Evolutionary conservation across 2,888 invertebrate genomes (phyloP), one percentile per base, ranked within the genome.

Genomic region (Neuroscelio doddi): DNA sequence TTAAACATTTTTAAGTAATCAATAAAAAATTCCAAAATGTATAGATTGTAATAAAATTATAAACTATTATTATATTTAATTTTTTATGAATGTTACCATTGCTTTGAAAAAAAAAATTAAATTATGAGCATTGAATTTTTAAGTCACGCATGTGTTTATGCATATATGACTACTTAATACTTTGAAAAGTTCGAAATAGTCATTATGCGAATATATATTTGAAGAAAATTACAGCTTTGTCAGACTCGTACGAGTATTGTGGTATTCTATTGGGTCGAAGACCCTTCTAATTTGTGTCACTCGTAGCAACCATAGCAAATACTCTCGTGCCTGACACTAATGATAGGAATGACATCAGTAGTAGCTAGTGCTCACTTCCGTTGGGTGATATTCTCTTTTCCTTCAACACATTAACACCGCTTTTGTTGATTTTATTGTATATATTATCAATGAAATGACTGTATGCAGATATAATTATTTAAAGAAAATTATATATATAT

Each of bases 241-340:
- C 21, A 5, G 5, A 3, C 5, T 2, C 21, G 21, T 21, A 21
- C 21, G 34, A 1, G 14, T 7, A 7, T 1, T 34, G 7, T 12
- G 10, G 7, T 12, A 12, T 14, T 34, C 14, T 2, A 34, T 10
- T 14, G 14, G 34, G 34, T 34, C 34, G 14, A 34, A 34, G 34
- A 34, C 34, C 34, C 34, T 5, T 34, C 34, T 21, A 34, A 34
- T 34, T 34, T 14, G 34, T 34, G 34, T 34, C 34, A 34, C 12
- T 34, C 34, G 12, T 12, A 14, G 12, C 34, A 14, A 14, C 14
- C 14, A 14, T 7, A 14, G 10, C 14, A 14, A 34, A 34, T 34
- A 34, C 12, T 34, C 34, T 34, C 10, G 12, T 14, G 34, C 12
- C 14, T 34, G 34, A 34, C 34, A 14, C 5, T 12, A 34, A 34